Percentiles rank a stretch among this genome's conserved stretches.
Evolutionary conservation across 1,140 invertebrate species (phyloP).

Genomic region (Homarus americanus): DNA sequence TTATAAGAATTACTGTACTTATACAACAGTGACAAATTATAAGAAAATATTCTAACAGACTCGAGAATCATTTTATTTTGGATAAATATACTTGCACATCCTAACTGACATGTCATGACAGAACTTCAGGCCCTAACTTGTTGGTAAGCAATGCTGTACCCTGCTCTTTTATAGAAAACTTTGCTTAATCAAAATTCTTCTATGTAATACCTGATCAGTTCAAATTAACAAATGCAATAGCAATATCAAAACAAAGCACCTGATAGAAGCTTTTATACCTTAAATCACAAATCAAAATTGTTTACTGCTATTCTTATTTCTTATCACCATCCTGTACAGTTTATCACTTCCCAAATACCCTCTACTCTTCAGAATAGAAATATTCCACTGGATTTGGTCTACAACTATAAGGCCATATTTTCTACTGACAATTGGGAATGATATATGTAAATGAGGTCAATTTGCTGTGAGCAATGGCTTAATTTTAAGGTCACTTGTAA

Average conservation of each 20-base stretch:
- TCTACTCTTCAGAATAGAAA: slow-evolving; percentile 32
- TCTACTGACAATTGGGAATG: slow-evolving; percentile 46
- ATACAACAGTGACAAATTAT: neutral
- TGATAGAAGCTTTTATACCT: slow-evolving; percentile 69
- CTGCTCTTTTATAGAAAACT: slow-evolving; percentile 66
- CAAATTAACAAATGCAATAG: slow-evolving; percentile 71
- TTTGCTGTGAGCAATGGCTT: slow-evolving; percentile 60
- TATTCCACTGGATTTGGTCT: slow-evolving; percentile 44
- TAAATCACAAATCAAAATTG: slow-evolving; percentile 63
- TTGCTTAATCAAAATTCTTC: slow-evolving; percentile 49
- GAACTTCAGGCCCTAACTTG: slow-evolving; percentile 50
- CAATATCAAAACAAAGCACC: slow-evolving; percentile 70
- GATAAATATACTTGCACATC: slow-evolving; percentile 40
- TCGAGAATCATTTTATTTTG: neutral
- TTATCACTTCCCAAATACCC: slow-evolving; percentile 22
- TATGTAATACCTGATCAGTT: slow-evolving; percentile 68
- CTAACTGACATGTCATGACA: slow-evolving; percentile 33
- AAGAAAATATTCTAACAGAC: neutral
- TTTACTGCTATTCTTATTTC: slow-evolving; percentile 50
- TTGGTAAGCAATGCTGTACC: slow-evolving; percentile 69
- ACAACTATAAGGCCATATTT: slow-evolving; percentile 67
- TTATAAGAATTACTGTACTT: neutral
- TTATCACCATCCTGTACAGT: slow-evolving; percentile 66
- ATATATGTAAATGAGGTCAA: slow-evolving; percentile 37
- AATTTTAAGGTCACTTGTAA: slow-evolving; percentile 70